phyloP scores from a whole-genome alignment of 2,888 invertebrate genomes.

The Aelia acuminata region DNA sequence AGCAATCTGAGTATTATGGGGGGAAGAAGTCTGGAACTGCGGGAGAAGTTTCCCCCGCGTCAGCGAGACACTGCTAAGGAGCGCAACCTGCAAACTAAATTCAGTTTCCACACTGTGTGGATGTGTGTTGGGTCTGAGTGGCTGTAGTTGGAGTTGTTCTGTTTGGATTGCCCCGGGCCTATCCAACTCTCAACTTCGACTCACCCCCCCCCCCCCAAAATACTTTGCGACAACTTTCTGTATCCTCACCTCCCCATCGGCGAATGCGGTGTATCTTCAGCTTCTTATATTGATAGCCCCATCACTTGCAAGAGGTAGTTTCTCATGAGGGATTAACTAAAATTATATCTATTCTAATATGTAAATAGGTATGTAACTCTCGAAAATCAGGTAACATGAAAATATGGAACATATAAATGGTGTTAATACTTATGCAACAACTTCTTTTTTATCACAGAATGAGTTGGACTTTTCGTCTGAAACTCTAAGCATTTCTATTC shows the following conservation, averaged over 20 bases:
- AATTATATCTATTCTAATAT: background rate
- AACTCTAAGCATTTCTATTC: too few species aligned
- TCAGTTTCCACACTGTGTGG: background rate
- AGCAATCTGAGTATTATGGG: conserved; percentile 30
- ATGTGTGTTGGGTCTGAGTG: background rate
- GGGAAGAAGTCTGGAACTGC: conserved; percentile 21
- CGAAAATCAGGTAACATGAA: too few species aligned
- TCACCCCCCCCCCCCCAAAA: background rate
- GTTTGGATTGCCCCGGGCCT: conserved; percentile 45
- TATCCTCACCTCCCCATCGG: background rate
- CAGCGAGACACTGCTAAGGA: conserved; percentile 13
- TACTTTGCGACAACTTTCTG: conserved; percentile 26
- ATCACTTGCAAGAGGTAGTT: background rate
- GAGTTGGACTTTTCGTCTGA: too few species aligned
- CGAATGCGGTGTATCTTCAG: conserved; percentile 4
- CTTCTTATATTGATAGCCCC: background rate
- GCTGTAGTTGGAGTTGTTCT: conserved; percentile 41
- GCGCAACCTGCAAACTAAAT: background rate
- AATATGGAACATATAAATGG: too few species aligned
- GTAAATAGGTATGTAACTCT: too few species aligned
- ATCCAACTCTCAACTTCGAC: too few species aligned
- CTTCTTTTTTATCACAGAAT: too few species aligned
- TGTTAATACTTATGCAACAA: too few species aligned
- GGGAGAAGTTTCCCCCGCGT: background rate
- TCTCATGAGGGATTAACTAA: background rate